Percentiles rank a stretch among this genome's conserved stretches.
Conservation (phyloP, 2,113 vertebrate species). For the Entelurus aequoreus region DNA sequence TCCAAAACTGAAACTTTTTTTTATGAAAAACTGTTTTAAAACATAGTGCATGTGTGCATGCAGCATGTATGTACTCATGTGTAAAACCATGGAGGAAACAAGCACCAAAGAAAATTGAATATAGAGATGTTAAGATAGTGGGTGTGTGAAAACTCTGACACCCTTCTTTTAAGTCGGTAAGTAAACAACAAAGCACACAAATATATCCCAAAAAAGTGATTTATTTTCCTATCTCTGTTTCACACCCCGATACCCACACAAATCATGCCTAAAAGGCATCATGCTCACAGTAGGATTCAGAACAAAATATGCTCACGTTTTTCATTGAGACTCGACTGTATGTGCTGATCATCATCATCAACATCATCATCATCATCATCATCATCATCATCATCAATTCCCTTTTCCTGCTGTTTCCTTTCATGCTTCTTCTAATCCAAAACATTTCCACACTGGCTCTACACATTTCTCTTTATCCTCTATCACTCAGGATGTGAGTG, state of each 20-base stretch:
- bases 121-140: not conserved
- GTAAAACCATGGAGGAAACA: conserved; percentile 4
- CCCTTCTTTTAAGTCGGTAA: not conserved
- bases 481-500: conserved; percentile 16
- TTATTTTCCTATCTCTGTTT: conserved; percentile 21
- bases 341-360: not conserved
- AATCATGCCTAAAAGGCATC: conserved; percentile 40
- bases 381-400: not conserved
- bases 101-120: not conserved
- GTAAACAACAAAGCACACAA: not conserved
- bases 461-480: conserved; percentile 13
- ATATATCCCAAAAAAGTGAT: not conserved
- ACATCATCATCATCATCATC: not conserved
- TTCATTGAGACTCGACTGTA: not conserved
- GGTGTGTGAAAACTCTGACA: not conserved
- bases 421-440: not conserved
- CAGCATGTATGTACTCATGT: not conserved
- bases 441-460: not conserved
- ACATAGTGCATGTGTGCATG: not conserved
- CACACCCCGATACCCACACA: conserved; percentile 30
- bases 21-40: no score
- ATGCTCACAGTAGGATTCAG: conserved; percentile 14
- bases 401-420: not conserved
- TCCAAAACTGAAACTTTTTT: no score
- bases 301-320: not conserved